These are phyloP conservation scores for Atethmia centrago DNA, from an alignment of 2,888 invertebrate genomes.

Conservation along the genomic window DNA sequence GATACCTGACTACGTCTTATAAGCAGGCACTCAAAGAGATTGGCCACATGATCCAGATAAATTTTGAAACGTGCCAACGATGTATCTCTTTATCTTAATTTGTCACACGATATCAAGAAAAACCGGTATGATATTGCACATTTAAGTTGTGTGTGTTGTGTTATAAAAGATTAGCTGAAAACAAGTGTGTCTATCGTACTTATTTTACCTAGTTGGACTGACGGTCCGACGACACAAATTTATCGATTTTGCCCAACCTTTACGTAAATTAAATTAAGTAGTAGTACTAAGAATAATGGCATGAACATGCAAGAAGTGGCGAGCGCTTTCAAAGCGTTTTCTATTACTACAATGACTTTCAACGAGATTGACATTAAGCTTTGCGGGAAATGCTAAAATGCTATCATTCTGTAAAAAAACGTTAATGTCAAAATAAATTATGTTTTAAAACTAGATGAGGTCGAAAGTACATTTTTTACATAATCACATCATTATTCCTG, in stretches of 20 bases:
- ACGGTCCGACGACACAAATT: neutral
- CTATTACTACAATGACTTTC: neutral
- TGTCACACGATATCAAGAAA: slow-evolving; percentile 18
- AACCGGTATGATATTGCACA: slow-evolving; percentile 21
- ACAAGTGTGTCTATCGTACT: neutral
- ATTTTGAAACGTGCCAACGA: slow-evolving; percentile 23
- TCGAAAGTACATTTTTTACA: neutral
- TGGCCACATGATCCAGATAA: slow-evolving; percentile 44
- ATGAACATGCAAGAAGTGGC: too few relatives aligned
- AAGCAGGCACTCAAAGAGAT: slow-evolving; percentile 33
- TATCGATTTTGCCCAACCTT: neutral
- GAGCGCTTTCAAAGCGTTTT: too few relatives aligned
- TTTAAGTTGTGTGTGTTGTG: too few relatives aligned
- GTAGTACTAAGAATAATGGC: too few relatives aligned
- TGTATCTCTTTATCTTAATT: slow-evolving; percentile 35
- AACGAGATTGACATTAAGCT: neutral
- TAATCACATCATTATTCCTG: too few relatives aligned
- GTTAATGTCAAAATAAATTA: neutral
- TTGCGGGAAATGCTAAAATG: neutral
- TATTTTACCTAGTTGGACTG: neutral
- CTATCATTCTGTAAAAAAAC: neutral
- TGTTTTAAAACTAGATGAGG: neutral
- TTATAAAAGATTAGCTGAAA: neutral
- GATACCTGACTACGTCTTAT: slow-evolving; percentile 17
- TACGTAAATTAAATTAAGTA: too few relatives aligned